Conservation (phyloP, 1,140 invertebrate species). For the Drosophila sucinea region DNA sequence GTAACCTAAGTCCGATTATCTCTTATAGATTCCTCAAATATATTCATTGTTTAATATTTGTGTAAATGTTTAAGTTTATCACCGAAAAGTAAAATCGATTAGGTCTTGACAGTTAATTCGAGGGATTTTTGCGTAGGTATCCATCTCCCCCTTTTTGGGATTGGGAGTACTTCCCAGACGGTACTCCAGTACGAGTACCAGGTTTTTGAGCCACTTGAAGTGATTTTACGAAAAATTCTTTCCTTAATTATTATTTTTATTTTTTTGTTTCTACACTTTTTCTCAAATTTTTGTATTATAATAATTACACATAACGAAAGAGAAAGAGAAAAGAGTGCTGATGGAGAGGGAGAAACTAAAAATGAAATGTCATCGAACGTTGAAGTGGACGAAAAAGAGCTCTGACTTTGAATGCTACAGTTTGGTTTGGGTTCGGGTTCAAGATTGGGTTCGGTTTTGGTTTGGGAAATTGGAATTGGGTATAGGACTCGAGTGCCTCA, state of each 20-base stretch:
- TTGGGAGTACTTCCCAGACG: too few species aligned
- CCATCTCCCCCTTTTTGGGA: too few species aligned
- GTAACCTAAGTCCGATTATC: too few species aligned
- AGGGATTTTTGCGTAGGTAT: too few species aligned
- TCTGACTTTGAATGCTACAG: conserved; percentile 29
- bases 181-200: too few species aligned
- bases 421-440: conserved; percentile 4
- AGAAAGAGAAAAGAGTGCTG: conserved; percentile 35
- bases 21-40: too few species aligned
- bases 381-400: conserved; percentile 66
- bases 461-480: conserved; percentile 25
- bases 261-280: conserved; percentile 3
- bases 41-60: too few species aligned
- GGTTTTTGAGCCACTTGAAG: conserved; percentile 53
- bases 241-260: conserved; percentile 16
- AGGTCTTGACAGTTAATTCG: too few species aligned
- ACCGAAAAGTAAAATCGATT: too few species aligned
- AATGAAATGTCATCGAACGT: conserved; percentile 79
- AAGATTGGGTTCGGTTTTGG: conserved; percentile 15
- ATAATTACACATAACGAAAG: conserved; percentile 56
- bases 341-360: conserved; percentile 49
- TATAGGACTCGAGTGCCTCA: conserved; percentile 13
- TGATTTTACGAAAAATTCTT: conserved; percentile 57
- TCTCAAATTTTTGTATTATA: conserved; percentile 76
- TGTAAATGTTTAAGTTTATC: too few species aligned